These are phyloP conservation scores for Pygocentrus nattereri DNA, from an alignment of 2,797 vertebrate genomes.

Conservation along the genomic window DNA sequence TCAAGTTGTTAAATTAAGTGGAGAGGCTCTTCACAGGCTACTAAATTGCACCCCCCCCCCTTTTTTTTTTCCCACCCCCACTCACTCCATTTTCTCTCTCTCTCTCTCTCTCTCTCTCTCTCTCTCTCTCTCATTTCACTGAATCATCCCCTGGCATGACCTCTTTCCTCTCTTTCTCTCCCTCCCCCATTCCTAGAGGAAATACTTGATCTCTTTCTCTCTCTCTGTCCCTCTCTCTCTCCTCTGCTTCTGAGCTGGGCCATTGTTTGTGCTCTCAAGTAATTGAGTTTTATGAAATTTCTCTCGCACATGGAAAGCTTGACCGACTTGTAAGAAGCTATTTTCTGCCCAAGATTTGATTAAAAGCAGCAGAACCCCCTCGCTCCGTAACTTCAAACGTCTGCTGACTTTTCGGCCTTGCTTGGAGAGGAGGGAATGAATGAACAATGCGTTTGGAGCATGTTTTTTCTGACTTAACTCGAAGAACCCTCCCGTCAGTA, in stretches of 20 bases:
- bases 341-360: conserved; percentile 11
- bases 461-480: background rate
- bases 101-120: conserved; percentile 27
- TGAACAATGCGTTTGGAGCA: background rate
- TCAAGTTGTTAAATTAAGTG: conserved; percentile 78
- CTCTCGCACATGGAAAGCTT: conserved; percentile 5
- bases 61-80: conserved; percentile 35
- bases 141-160: conserved; percentile 28
- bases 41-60: conserved; percentile 37
- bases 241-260: conserved; percentile 6
- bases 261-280: conserved; percentile 34
- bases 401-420: background rate
- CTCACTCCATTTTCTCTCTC: conserved; percentile 49
- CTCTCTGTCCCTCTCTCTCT: background rate
- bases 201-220: conserved; percentile 22
- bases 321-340: conserved; percentile 1
- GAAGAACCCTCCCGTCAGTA: background rate
- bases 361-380: conserved; percentile 3
- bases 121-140: conserved; percentile 10
- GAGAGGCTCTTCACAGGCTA: conserved; percentile 70
- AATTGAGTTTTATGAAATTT: conserved; percentile 18
- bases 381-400: background rate
- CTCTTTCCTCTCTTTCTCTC: conserved; percentile 35
- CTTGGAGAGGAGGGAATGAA: conserved; percentile 7
- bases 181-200: conserved; percentile 23